A percentile compares a stretch with the other conserved stretches of the same genome.
These are phyloP conservation scores for Drosophila histrio DNA, from an alignment of 2,888 invertebrate species.

Conservation along the genomic window DNA sequence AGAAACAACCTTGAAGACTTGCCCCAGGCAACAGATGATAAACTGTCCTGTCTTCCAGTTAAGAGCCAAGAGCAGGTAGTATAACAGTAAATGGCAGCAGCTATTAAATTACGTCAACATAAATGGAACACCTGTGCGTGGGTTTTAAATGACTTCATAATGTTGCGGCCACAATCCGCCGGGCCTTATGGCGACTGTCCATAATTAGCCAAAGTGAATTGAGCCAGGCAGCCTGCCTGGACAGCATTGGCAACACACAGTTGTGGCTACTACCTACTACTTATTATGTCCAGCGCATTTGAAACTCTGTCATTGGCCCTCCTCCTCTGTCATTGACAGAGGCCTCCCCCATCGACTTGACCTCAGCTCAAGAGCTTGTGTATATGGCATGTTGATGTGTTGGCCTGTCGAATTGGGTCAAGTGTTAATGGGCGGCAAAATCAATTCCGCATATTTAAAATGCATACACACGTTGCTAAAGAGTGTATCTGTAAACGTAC, in stretches of 20 bases:
- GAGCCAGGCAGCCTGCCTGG: slow-evolving; percentile 2
- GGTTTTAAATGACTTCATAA: slow-evolving; percentile 69
- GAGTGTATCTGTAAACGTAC: slow-evolving; percentile 14
- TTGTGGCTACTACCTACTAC: slow-evolving; percentile 15
- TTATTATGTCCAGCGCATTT: slow-evolving; percentile 48
- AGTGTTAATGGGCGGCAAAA: slow-evolving; percentile 59
- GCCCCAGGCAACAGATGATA: slow-evolving; percentile 49
- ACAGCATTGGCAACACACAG: slow-evolving; percentile 21
- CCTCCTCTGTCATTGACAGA: slow-evolving; percentile 41
- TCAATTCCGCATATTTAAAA: slow-evolving; percentile 59
- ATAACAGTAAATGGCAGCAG: slow-evolving; percentile 48
- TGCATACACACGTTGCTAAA: slow-evolving; percentile 18
- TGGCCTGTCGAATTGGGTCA: slow-evolving; percentile 66
- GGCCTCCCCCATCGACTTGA: slow-evolving; percentile 36
- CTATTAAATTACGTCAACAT: slow-evolving; percentile 70
- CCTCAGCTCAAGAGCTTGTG: slow-evolving; percentile 39
- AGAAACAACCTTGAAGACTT: slow-evolving; percentile 43
- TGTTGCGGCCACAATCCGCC: slow-evolving; percentile 19
- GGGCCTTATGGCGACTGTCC: not conserved
- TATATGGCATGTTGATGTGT: slow-evolving; percentile 18
- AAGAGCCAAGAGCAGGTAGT: not conserved
- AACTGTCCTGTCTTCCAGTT: slow-evolving; percentile 28
- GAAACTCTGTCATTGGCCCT: slow-evolving; percentile 41
- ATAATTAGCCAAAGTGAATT: slow-evolving; percentile 49
- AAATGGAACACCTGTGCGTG: slow-evolving; percentile 60